These are phyloP conservation scores for Leptosomus discolor DNA, from an alignment of 2,113 vertebrate genomes.

Conservation along the genomic window DNA sequence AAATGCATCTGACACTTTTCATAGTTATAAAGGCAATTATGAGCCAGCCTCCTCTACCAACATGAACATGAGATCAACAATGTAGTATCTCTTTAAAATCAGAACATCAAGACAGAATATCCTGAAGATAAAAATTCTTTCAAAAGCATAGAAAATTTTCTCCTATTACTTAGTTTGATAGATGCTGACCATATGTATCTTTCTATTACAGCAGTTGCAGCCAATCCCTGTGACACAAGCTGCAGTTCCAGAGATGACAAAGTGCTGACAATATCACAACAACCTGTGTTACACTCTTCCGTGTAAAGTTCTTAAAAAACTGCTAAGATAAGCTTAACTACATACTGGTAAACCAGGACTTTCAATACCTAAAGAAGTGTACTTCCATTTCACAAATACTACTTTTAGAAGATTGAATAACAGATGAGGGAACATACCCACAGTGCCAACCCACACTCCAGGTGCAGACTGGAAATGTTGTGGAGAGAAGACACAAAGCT, in stretches of 20 bases:
- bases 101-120: neutral
- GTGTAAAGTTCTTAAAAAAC: neutral
- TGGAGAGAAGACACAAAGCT: slow-evolving; percentile 88
- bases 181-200: neutral
- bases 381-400: slow-evolving; percentile 53
- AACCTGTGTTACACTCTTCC: neutral
- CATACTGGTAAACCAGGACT: neutral
- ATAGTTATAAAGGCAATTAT: neutral
- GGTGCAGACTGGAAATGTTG: slow-evolving; percentile 85
- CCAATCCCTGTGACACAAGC: neutral
- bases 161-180: neutral
- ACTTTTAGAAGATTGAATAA: slow-evolving; percentile 29
- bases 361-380: slow-evolving; percentile 25
- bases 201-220: neutral
- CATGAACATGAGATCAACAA: neutral
- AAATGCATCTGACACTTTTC: neutral
- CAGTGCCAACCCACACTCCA: slow-evolving; percentile 97
- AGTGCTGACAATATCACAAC: neutral
- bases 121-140: neutral
- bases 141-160: neutral
- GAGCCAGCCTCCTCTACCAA: neutral
- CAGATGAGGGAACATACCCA: slow-evolving; percentile 79
- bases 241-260: neutral
- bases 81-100: no score
- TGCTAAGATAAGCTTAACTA: neutral